Evolutionary conservation across 2,888 invertebrate genomes (phyloP), one percentile per base, ranked within the genome.

Genomic region (Tineola bisselliella): DNA sequence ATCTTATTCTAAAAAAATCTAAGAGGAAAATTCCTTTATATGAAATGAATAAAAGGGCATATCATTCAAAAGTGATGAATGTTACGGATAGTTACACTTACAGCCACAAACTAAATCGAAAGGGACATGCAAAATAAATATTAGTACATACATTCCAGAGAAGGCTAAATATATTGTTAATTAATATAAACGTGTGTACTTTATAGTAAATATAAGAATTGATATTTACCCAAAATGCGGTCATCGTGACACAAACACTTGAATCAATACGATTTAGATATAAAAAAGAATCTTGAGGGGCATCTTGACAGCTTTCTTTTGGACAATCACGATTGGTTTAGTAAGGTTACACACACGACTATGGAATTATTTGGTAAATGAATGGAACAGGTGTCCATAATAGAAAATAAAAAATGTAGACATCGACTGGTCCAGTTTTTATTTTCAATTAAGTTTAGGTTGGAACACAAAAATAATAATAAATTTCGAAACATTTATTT

Each of bases 271-370:
- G 31, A 19, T 5, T 33, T 13, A 33, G 15, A 31, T 5, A 33
- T 33, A 17, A 54, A 58, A 33, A n/a, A 68, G 65, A 72, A 67
- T 79, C 82, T 81, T 82, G 82, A 77, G 71, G 75, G 81, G 84
- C 86, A 87, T 87, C 87, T 86, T 87, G 87, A 87, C 87, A 87
- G 80, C 84, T 87, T 86, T 86, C 77, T 79, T 79, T 77, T 60
- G 25, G 17, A 59, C 43, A 59, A 13, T 48, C 48, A 48, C 38
- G 10, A 5, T 48, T 48, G 17, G 48, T 48, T 48, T 48, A 48
- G 48, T 48, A 17, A 38, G 38, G 10, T 48, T 48, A 17, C 6
- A 17, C 3, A 13, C 17, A 15, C 15, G n/a, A 48, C 12, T 10
- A 13, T 17, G 8, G 48, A 48, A 17, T 48, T 48, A 48, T 15